These are phyloP conservation scores for Alitta virens DNA, from an alignment of 2,888 invertebrate species.

Conservation along the genomic window DNA sequence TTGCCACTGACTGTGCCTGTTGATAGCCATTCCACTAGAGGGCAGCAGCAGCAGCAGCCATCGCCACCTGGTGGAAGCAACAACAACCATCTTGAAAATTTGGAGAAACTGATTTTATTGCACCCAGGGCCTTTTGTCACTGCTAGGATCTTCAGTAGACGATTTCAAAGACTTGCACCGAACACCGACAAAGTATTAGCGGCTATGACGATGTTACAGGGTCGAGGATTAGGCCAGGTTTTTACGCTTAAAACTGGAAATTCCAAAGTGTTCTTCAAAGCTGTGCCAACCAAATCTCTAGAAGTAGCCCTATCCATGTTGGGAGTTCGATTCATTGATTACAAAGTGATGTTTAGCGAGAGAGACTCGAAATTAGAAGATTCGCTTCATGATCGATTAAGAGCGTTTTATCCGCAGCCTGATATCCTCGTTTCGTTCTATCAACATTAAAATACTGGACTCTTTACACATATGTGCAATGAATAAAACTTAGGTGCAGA, in stretches of 20 bases:
- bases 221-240: slow-evolving; percentile 9
- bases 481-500: too few relatives aligned
- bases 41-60: too few relatives aligned
- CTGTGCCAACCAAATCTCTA: slow-evolving; percentile 12
- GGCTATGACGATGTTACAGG: slow-evolving; percentile 17
- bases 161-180: slow-evolving; percentile 11
- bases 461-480: too few relatives aligned
- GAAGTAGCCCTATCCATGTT: slow-evolving; percentile 10
- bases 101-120: slow-evolving; percentile 15
- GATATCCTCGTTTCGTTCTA: slow-evolving; percentile 7
- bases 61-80: too few relatives aligned
- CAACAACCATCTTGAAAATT: slow-evolving; percentile 1
- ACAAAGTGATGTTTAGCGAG: slow-evolving; percentile 18
- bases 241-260: slow-evolving; percentile 5
- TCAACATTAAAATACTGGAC: too few relatives aligned
- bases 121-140: slow-evolving; percentile 21
- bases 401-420: slow-evolving; percentile 5
- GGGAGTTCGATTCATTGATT: slow-evolving; percentile 12
- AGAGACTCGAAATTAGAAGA: slow-evolving; percentile 18
- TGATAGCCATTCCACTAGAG: too few relatives aligned
- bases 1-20: too few relatives aligned
- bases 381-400: slow-evolving; percentile 8
- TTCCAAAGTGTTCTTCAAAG: slow-evolving; percentile 20
- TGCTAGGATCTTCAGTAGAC: slow-evolving; percentile 9
- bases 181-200: slow-evolving; percentile 1